These are phyloP conservation scores for Arenaria interpres DNA, from an alignment of 2,113 vertebrate species.

Conservation along the genomic window DNA sequence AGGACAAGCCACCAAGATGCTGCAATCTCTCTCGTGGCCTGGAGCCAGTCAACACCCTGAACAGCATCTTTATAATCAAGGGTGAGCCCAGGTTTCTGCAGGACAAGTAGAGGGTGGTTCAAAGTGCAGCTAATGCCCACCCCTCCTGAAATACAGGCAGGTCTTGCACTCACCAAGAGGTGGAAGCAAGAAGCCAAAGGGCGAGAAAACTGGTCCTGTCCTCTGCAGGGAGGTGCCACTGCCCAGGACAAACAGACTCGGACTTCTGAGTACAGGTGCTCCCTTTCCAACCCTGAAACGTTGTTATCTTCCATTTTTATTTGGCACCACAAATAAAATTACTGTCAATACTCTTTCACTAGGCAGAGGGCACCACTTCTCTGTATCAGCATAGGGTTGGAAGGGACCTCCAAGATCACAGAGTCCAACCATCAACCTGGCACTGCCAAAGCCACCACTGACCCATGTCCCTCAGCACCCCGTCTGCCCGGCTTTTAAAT, in stretches of 20 bases:
- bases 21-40: neutral
- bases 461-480: neutral
- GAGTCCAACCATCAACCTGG: neutral
- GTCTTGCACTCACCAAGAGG: neutral
- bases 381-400: neutral
- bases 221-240: neutral
- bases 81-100: neutral
- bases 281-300: neutral
- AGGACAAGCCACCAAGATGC: accelerated
- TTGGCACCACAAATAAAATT: neutral
- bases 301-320: neutral
- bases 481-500: neutral
- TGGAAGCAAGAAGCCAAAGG: neutral
- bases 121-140: neutral
- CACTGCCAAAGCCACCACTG: neutral
- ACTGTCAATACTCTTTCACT: neutral
- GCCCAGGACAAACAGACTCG: neutral
- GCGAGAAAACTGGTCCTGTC: neutral
- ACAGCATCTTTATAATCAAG: neutral
- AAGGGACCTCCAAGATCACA: too few species aligned
- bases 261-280: neutral
- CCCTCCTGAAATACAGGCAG: neutral
- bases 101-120: neutral
- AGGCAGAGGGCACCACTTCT: neutral
- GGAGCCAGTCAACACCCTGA: neutral